Evolutionary conservation across 2,113 vertebrate genomes (phyloP).

Genomic region (Phaetusa simplex): DNA sequence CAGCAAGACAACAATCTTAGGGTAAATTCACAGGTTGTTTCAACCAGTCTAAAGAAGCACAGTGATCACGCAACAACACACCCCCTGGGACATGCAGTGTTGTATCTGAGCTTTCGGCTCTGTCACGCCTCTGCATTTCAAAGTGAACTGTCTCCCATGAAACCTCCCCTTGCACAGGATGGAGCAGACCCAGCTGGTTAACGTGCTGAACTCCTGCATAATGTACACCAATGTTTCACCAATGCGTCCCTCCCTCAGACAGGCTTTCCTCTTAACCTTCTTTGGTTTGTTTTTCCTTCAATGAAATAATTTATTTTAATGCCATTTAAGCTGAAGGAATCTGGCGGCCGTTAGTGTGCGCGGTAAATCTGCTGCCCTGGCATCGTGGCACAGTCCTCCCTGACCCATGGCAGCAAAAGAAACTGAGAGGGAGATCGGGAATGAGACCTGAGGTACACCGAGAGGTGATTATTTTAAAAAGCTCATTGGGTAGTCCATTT

Average conservation of each 20-base stretch:
- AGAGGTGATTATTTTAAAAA: not conserved
- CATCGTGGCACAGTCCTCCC: not conserved
- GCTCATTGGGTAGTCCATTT: not conserved
- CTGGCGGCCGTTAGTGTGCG: not conserved
- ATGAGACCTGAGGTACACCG: not conserved
- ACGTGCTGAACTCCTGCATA: too few relatives aligned
- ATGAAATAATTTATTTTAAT: conserved; percentile 15
- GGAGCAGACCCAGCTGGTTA: not conserved
- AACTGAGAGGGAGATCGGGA: not conserved
- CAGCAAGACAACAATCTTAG: not conserved
- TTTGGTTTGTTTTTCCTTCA: not conserved
- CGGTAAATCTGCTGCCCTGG: not conserved
- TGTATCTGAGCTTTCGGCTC: not conserved
- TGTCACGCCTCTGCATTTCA: not conserved
- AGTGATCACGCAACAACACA: not conserved
- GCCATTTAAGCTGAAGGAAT: not conserved
- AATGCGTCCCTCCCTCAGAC: not conserved
- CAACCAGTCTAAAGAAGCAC: not conserved
- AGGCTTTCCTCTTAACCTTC: not conserved
- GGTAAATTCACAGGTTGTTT: not conserved
- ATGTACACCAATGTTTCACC: too few relatives aligned
- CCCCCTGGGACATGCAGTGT: not conserved
- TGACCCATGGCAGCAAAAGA: not conserved
- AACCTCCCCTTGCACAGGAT: not conserved
- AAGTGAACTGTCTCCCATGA: not conserved